These are phyloP conservation scores for Actenoides lindsayi DNA, from an alignment of 2,113 vertebrate species.

Conservation along the genomic window DNA sequence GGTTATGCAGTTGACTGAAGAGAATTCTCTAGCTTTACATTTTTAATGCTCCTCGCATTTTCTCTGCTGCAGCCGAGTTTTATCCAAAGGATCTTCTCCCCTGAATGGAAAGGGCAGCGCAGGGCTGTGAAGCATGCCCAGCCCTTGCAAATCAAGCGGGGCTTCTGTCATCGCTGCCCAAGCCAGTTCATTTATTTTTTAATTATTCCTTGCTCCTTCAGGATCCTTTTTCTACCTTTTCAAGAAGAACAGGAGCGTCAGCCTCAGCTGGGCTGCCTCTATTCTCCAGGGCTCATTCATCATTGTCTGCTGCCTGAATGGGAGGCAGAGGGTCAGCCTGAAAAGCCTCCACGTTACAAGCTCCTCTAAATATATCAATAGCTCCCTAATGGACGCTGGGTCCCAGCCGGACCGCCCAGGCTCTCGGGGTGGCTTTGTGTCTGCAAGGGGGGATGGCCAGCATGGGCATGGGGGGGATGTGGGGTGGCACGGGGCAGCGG, in stretches of 20 bases:
- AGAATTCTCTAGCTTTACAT: constrained; percentile 70
- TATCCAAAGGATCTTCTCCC: constrained; percentile 45
- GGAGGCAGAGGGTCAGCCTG: constrained; percentile 68
- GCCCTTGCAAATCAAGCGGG: constrained; percentile 51
- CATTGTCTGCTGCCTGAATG: constrained; percentile 66
- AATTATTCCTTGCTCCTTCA: constrained; percentile 56
- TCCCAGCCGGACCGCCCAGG: constrained; percentile 56
- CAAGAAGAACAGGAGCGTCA: constrained; percentile 28
- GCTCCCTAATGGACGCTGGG: constrained; percentile 15
- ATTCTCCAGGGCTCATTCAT: constrained; percentile 59
- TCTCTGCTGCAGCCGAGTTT: constrained; percentile 4
- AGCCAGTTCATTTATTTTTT: constrained; percentile 41
- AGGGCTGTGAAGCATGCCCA: constrained; percentile 19
- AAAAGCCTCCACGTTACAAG: constrained; percentile 40
- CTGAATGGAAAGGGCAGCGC: constrained; percentile 49
- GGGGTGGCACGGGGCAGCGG: not conserved
- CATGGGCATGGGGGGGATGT: rapidly evolving
- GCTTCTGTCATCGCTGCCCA: constrained; percentile 24
- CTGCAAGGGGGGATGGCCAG: not conserved
- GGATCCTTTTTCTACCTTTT: constrained; percentile 50
- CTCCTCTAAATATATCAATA: constrained; percentile 55
- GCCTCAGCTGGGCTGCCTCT: constrained; percentile 59
- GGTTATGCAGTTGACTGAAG: constrained; percentile 42
- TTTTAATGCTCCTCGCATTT: constrained; percentile 46
- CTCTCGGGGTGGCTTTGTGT: not conserved